phyloP scores from a whole-genome alignment of 2,113 vertebrate genomes.

The Chaetura pelagica region DNA sequence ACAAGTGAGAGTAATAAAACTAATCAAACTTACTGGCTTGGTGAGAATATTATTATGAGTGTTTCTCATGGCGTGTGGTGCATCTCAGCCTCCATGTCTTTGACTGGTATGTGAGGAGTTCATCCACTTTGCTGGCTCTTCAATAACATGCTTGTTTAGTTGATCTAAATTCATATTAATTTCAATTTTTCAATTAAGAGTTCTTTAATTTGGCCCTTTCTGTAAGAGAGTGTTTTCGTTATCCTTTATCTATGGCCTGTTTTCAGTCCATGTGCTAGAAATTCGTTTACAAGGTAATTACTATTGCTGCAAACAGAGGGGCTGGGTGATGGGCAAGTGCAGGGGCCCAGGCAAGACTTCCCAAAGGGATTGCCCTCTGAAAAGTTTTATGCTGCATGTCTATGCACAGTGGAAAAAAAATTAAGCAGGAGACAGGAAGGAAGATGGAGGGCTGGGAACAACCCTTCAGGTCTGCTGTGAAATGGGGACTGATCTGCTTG shows the following conservation, averaged over 20 bases:
- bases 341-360: background rate
- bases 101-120: constrained; percentile 57
- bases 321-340: background rate
- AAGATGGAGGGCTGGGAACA: background rate
- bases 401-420: background rate
- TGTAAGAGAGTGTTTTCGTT: constrained; percentile 63
- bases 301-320: background rate
- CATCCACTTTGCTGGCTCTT: constrained; percentile 56
- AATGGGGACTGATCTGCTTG: background rate
- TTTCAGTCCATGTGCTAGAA: constrained; percentile 56
- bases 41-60: constrained; percentile 16
- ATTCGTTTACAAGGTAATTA: constrained; percentile 57
- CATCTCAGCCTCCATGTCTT: constrained; percentile 31
- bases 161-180: constrained; percentile 64
- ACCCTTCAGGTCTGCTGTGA: background rate
- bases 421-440: background rate
- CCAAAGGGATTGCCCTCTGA: background rate
- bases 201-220: constrained; percentile 65
- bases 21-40: constrained; percentile 44
- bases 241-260: constrained; percentile 36
- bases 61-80: background rate
- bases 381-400: background rate
- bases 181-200: constrained; percentile 67
- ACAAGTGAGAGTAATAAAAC: constrained; percentile 61
- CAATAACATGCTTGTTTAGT: constrained; percentile 56